Evolutionary conservation across 2,888 invertebrate genomes (phyloP).

Genomic region (Diarsia brunnea): DNA sequence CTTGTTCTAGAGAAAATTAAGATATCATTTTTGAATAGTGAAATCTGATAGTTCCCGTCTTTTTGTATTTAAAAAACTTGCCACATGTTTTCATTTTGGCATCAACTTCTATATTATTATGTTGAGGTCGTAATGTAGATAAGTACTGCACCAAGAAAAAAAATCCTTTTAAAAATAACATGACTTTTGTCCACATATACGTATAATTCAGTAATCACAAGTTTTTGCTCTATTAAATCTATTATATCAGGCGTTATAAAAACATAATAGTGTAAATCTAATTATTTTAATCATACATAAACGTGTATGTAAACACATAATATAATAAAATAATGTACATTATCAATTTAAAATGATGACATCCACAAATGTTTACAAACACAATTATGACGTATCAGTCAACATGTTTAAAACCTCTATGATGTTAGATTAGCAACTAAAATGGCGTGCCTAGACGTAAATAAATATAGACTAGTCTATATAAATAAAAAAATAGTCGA

Average conservation of each 20-base stretch:
- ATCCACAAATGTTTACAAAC: slow-evolving; percentile 13
- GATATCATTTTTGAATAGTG: slow-evolving; percentile 77
- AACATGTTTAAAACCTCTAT: slow-evolving; percentile 12
- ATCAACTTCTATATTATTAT: neutral
- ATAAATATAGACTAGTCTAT: slow-evolving; percentile 17
- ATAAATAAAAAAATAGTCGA: slow-evolving; percentile 13
- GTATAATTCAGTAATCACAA: neutral
- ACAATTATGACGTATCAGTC: neutral
- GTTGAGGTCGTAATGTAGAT: neutral
- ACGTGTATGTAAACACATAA: neutral
- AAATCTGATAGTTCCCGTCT: slow-evolving; percentile 79
- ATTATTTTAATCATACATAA: slow-evolving; percentile 14
- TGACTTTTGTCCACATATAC: neutral
- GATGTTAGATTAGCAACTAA: neutral
- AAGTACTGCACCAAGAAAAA: neutral
- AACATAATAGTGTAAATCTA: slow-evolving; percentile 15
- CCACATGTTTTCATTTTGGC: slow-evolving; percentile 68
- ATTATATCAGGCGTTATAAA: neutral
- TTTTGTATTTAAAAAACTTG: slow-evolving; percentile 69
- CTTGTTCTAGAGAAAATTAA: slow-evolving; percentile 71
- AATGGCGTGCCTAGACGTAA: slow-evolving; percentile 14
- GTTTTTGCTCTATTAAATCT: slow-evolving; percentile 53
- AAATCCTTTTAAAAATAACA: neutral
- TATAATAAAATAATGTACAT: neutral
- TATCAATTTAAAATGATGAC: slow-evolving; percentile 38